Conservation (phyloP, 1,140 invertebrate species). For the Pseudomyrmex pallidus region DNA sequence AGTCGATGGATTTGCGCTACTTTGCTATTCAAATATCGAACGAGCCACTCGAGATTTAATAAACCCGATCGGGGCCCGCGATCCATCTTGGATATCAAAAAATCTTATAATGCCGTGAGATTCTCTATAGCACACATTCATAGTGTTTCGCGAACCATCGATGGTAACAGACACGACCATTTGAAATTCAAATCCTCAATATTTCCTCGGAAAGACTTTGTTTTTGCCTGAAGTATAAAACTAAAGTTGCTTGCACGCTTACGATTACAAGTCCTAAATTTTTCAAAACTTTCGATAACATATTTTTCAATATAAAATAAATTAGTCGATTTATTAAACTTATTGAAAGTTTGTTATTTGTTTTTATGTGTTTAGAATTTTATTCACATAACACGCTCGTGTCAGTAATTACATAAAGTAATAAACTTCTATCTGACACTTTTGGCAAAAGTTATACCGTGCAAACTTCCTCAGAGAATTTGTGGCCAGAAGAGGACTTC, state of each 20-base stretch:
- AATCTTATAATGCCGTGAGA: constrained; percentile 15
- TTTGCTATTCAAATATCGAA: constrained; percentile 52
- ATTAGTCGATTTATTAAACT: not conserved
- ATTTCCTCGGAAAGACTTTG: not conserved
- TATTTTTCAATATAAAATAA: constrained; percentile 4
- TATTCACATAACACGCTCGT: not conserved
- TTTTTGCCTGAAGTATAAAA: not conserved
- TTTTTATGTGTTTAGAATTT: not conserved
- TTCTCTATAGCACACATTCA: constrained; percentile 1
- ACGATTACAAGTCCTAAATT: constrained; percentile 3
- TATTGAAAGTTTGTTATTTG: not conserved
- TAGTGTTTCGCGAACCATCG: not conserved
- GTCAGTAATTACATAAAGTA: too few relatives aligned
- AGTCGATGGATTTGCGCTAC: constrained; percentile 36
- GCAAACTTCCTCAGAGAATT: constrained; percentile 15
- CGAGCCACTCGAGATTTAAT: constrained; percentile 37
- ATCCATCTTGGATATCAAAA: constrained; percentile 38
- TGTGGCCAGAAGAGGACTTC: not conserved
- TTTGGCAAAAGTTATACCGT: constrained; percentile 7
- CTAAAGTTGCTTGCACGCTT: not conserved
- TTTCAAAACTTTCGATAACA: not conserved
- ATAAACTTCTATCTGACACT: constrained; percentile 13
- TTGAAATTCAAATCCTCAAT: constrained; percentile 11
- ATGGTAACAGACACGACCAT: not conserved
- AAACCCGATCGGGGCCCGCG: constrained; percentile 14